Evolutionary conservation across 2,113 vertebrate species (phyloP).

Genomic region (Cinclus mexicanus): DNA sequence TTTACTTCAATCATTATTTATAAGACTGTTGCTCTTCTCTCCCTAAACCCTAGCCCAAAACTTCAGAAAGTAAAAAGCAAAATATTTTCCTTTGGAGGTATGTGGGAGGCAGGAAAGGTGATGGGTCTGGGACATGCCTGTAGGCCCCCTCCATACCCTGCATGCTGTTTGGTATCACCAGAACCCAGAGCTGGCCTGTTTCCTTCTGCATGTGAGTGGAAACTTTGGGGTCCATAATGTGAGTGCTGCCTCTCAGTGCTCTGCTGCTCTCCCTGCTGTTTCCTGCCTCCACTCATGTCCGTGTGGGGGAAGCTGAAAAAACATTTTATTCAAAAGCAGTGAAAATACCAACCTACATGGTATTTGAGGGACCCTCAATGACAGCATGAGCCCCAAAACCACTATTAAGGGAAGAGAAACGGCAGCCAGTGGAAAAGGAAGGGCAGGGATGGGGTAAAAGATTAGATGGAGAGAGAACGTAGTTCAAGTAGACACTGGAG

Average conservation of each 20-base stretch:
- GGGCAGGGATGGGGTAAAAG: neutral
- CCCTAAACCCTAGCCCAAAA: neutral
- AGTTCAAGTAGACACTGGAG: neutral
- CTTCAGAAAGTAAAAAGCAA: neutral
- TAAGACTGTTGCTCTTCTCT: neutral
- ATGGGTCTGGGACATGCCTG: neutral
- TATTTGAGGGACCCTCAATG: neutral
- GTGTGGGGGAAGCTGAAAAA: neutral
- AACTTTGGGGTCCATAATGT: neutral
- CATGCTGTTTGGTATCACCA: fast-evolving
- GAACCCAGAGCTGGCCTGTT: neutral
- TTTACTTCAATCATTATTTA: neutral
- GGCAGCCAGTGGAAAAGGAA: neutral
- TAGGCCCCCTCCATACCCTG: neutral
- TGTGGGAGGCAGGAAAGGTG: neutral
- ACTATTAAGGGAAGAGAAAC: neutral
- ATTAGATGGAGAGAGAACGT: neutral
- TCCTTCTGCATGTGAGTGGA: neutral
- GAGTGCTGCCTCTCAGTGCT: neutral
- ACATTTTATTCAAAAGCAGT: neutral
- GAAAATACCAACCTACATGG: neutral
- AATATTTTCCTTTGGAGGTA: neutral
- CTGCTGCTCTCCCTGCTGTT: neutral
- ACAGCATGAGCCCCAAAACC: neutral
- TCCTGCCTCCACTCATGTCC: fast-evolving